Percentiles rank a stretch among this genome's conserved stretches.
Evolutionary conservation across 2,113 vertebrate species (phyloP).

Genomic region (mouse (Mus musculus)): GRCm39 chr13:19038501-19039000

Average conservation of each 20-base stretch:
- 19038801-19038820: conserved; percentile 99
- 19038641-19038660: background rate
- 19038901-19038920: background rate
- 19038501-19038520: background rate
- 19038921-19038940: background rate
- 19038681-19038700: conserved; percentile 91
- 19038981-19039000: background rate
- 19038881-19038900: background rate
- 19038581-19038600: conserved; percentile 30
- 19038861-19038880: background rate
- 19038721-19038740: conserved; percentile 99
- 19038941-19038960: background rate
- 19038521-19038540: background rate
- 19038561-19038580: conserved; percentile 12
- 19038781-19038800: conserved; percentile 97
- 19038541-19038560: background rate
- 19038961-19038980: conserved; percentile 12
- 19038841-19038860: background rate
- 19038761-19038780: conserved; percentile 99
- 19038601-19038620: background rate
- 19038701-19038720: conserved; percentile 98
- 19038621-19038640: background rate
- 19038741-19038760: conserved; percentile 97
- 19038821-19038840: conserved; percentile 95
- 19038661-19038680: background rate